These are phyloP conservation scores for Epirrhoe alternata DNA, from an alignment of 2,888 invertebrate genomes.

Conservation along the genomic window DNA sequence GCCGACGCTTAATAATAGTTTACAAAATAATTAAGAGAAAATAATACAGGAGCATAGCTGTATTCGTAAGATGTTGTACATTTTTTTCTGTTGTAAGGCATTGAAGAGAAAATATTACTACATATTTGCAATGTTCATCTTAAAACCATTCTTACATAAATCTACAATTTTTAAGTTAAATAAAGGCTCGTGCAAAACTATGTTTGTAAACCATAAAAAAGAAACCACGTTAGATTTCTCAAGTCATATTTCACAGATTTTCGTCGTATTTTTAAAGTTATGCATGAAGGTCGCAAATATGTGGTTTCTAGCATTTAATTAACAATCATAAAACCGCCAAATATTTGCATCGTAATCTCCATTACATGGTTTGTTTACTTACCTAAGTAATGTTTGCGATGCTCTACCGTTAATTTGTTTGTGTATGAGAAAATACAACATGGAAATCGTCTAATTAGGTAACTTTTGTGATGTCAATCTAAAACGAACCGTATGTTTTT, in stretches of 20 bases:
- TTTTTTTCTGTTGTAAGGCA: too few relatives aligned
- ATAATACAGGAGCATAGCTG: too few relatives aligned
- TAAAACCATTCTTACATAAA: too few relatives aligned
- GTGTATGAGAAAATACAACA: conserved; percentile 30
- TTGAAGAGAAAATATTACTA: too few relatives aligned
- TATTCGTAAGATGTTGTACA: too few relatives aligned
- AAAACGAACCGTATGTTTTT: conserved; percentile 1
- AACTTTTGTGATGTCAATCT: neutral
- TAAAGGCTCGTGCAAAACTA: neutral
- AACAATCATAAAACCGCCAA: conserved; percentile 50
- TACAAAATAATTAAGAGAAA: neutral
- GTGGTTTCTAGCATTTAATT: conserved; percentile 44
- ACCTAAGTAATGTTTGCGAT: conserved; percentile 39
- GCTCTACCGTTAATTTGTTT: conserved; percentile 34
- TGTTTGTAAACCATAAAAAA: neutral
- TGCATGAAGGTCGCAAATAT: conserved; percentile 11
- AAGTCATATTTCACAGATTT: neutral
- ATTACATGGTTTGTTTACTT: conserved; percentile 40
- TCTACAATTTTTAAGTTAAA: too few relatives aligned
- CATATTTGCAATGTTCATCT: too few relatives aligned
- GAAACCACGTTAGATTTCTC: neutral
- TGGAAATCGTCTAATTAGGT: conserved; percentile 27
- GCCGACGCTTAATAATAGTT: neutral
- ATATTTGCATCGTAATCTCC: conserved; percentile 48
- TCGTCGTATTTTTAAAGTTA: neutral